Evolutionary conservation across 1,140 invertebrate genomes (phyloP).

Genomic region (Paraescarpia echinospica): DNA sequence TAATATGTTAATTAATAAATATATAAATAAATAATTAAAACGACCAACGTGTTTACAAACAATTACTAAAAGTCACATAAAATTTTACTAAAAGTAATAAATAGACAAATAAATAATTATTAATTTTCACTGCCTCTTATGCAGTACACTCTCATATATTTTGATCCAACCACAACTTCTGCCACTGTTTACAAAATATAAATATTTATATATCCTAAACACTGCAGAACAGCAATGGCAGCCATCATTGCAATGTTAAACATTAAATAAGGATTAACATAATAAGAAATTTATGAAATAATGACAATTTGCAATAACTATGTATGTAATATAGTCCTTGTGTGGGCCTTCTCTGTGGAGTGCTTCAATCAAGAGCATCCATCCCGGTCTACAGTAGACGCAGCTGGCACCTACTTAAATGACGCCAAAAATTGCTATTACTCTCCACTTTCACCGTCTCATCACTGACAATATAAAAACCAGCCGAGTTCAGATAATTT

Average conservation of each 20-base stretch:
- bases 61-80: too few species aligned
- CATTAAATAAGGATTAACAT: not conserved
- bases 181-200: not conserved
- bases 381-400: not conserved
- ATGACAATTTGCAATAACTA: not conserved
- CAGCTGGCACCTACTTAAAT: slow-evolving; percentile 4
- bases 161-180: not conserved
- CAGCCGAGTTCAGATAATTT: not conserved
- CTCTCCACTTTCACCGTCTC: not conserved
- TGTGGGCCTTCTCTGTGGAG: not conserved
- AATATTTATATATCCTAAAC: not conserved
- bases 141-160: too few species aligned
- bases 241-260: not conserved
- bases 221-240: not conserved
- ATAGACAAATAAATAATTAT: too few species aligned
- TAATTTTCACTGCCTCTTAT: too few species aligned
- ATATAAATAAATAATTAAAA: too few species aligned
- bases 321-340: not conserved
- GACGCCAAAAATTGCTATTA: not conserved
- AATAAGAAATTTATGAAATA: not conserved
- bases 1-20: too few species aligned
- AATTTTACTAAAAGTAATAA: too few species aligned
- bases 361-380: not conserved
- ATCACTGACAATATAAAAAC: not conserved
- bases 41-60: too few species aligned